Evolutionary conservation across 2,113 vertebrate species (phyloP), one percentile per base, ranked within the genome.

Genomic region (Chaenogobius annularis): DNA sequence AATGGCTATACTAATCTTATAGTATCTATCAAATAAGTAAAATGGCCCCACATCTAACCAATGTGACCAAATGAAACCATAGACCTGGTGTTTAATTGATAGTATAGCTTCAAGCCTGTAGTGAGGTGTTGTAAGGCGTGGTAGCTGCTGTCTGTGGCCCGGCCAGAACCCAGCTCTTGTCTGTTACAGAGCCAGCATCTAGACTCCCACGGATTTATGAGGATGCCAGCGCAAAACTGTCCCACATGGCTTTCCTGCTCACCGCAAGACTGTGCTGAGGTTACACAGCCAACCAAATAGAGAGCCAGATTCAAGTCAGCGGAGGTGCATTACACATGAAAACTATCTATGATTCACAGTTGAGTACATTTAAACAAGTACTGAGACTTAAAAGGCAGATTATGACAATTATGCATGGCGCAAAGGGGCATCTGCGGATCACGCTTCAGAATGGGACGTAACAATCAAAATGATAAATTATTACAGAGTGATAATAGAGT

Each of bases 211-310:
- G 87, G 90, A 88, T 92, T 93, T 92, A 92, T 85, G 77, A 85
- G 92, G 87, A 92, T 91, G 90, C 90, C 92, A 88, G 80, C 50
- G 85, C 74, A 93, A 93, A 92, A 87, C 91, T 92, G 89, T 93
- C 90, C 90, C 92, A 93, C 88, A 90, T 93, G 92, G 88, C 72
- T 31, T 71, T 86, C 68, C 61, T 86, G 71, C 82, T 74, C 70
- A 66, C 80, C 80, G 82, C 80, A 85, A 83, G 83, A 64, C 76
- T 85, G 83, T 78, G 83, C 81, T 83, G 76, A 83, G 81, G 83
- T 87, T 87, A 80, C 56, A 77, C 78, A 83, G 73, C 78, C 62
- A 59, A 69, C 76, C 43, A 62, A 75, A 77, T 78, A 73, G 56
- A 55, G 71, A 79, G 71, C 66, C 37, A 80, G 78, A 84, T 68